Evolutionary conservation across 2,888 invertebrate species (phyloP), one percentile per base, ranked within the genome.

Genomic region (Hecatera dysodea): DNA sequence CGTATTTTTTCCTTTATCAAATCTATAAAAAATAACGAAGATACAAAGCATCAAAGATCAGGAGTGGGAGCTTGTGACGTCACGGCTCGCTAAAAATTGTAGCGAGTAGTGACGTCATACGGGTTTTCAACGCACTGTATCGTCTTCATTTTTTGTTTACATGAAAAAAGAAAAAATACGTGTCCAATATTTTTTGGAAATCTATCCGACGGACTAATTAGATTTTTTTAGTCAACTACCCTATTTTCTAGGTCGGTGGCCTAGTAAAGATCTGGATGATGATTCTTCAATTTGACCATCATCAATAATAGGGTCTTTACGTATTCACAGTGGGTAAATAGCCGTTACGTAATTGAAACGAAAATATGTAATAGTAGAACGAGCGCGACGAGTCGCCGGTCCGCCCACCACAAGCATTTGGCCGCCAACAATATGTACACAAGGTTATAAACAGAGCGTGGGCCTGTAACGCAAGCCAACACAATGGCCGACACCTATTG

Each of bases 391-490:
- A 88, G 86, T 90, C 91, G 85, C 90, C 90, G 89, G 89, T 89
- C 89, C 93, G 90, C 94, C 94, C 91, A 94, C 92, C 88, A 80
- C 87, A 81, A 87, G 78, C 86, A 84, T 90, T 90, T 90, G 91
- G 92, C 92, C 92, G 93, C 91, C 91, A 93, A 89, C 88, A 89
- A 82, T 84, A 83, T 82, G 78, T 80, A 89, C 92, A 93, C 94
- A 94, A 94, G 94, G 94, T 94, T 93, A 92, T 87, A 82, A 87
- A 80, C 84, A 80, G 84, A 86, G 91, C 92, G 94, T 93, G 92
- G 94, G 93, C 86, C 86, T 86, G 87, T 81, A 86, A 85, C 87
- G 85, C 86, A 88, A 88, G 91, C 90, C 89, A 92, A 90, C 89
- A 88, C 84, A 80, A 86, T 84, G 79, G 80, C 80, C 75, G 78